Conservation (phyloP, 92 coral and sea anemone genomes). For the Chrysogorgia sp. region DNA sequence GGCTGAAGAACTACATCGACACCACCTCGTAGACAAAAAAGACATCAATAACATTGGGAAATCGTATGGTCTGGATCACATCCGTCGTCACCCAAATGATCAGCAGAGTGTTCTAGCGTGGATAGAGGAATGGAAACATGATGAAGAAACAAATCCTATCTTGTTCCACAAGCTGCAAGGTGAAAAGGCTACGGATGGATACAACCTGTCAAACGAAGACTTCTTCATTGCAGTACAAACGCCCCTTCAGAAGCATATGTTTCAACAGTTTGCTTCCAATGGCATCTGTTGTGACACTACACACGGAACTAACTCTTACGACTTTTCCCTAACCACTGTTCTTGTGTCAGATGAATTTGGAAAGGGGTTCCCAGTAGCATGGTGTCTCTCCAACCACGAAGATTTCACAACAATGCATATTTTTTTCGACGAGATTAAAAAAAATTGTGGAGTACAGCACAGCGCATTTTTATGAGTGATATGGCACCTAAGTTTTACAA, state of each 20-base stretch:
- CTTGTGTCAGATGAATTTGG: conserved; percentile 69
- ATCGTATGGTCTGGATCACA: conserved; percentile 54
- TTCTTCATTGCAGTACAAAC: conserved; percentile 61
- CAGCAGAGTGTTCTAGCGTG: conserved; percentile 64
- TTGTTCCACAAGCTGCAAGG: conserved; percentile 61
- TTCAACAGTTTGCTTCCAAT: conserved; percentile 56
- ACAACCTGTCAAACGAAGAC: conserved; percentile 54
- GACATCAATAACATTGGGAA: conserved; percentile 57
- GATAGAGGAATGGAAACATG: conserved; percentile 60
- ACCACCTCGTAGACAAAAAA: conserved; percentile 59
- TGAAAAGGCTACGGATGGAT: conserved; percentile 42
- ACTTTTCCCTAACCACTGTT: conserved; percentile 59
- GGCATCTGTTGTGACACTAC: conserved; percentile 70
- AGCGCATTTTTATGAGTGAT: conserved; percentile 61
- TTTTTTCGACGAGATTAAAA: conserved; percentile 50
- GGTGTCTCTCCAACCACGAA: conserved; percentile 72
- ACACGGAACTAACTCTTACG: conserved; percentile 71
- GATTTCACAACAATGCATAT: conserved; percentile 61
- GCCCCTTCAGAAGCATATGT: conserved; percentile 61
- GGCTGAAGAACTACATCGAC: conserved; percentile 31
- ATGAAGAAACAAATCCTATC: conserved; percentile 52
- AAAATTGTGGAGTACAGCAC: conserved; percentile 50
- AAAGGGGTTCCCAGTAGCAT: conserved; percentile 71
- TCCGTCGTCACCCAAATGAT: conserved; percentile 62
- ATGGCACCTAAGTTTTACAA: conserved; percentile 73